phyloP scores from a whole-genome alignment of 2,888 invertebrate genomes.

The Orthosia cruda region DNA sequence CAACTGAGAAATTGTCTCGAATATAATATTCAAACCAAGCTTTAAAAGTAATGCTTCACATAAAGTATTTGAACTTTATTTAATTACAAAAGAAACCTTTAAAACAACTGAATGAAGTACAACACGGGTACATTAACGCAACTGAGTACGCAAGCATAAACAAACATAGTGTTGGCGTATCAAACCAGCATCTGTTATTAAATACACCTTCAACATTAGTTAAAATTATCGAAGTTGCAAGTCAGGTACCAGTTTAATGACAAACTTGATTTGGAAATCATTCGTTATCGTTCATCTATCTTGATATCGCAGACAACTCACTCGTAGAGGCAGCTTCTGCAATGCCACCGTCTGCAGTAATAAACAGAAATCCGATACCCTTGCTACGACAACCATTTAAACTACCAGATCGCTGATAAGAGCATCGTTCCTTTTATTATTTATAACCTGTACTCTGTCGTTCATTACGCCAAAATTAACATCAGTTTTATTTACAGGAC shows the following conservation, averaged over 20 bases:
- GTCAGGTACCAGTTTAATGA: constrained; percentile 74
- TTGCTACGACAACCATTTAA: constrained; percentile 84
- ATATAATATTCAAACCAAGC: constrained; percentile 11
- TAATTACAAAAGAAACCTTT: constrained; percentile 31
- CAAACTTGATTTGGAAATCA: constrained; percentile 75
- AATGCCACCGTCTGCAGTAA: constrained; percentile 83
- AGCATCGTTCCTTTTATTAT: constrained; percentile 85
- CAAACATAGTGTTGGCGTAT: constrained; percentile 58
- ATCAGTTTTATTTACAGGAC: constrained; percentile 63
- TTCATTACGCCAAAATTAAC: constrained; percentile 83
- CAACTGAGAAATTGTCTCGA: constrained; percentile 39
- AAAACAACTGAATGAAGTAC: constrained; percentile 26
- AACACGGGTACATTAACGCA: not conserved
- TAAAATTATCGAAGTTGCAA: constrained; percentile 62
- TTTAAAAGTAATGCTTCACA: constrained; percentile 12
- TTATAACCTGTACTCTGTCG: constrained; percentile 80
- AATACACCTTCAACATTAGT: constrained; percentile 66
- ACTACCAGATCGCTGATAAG: constrained; percentile 87
- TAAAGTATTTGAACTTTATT: constrained; percentile 21
- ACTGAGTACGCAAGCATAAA: constrained; percentile 32
- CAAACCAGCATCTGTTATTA: constrained; percentile 57
- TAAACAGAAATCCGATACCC: constrained; percentile 90
- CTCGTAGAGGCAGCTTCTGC: constrained; percentile 80
- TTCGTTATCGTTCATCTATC: constrained; percentile 78
- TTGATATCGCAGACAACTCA: constrained; percentile 85